Evolutionary conservation across 2,888 invertebrate species (phyloP).

Genomic region (Cryptocheilus praepositus): DNA sequence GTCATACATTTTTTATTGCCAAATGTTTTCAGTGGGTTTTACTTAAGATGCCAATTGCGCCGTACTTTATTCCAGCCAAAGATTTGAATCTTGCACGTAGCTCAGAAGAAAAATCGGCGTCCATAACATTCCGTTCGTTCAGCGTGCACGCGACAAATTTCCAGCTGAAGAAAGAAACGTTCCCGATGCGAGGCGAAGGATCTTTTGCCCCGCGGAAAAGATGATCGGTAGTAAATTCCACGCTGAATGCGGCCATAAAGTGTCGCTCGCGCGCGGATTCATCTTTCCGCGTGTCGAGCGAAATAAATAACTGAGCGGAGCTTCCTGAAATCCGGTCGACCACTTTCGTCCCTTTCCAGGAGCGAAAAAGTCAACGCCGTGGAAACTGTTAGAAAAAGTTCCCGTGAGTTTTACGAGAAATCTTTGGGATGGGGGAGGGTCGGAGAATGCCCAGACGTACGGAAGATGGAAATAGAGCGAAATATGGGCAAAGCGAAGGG

Average conservation of each 20-base stretch:
- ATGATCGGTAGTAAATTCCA: constrained; percentile 41
- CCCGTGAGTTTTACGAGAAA: constrained; percentile 45
- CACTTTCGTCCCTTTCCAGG: constrained; percentile 6
- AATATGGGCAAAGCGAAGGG: background rate
- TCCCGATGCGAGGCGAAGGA: background rate
- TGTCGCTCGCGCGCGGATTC: background rate
- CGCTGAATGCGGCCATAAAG: constrained; percentile 31
- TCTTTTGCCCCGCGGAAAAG: constrained; percentile 24
- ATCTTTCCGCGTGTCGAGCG: constrained; percentile 17
- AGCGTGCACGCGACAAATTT: too few species aligned
- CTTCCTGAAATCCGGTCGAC: constrained; percentile 26
- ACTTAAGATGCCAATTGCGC: too few species aligned
- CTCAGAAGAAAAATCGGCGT: too few species aligned
- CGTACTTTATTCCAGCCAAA: too few species aligned
- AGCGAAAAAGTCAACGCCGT: constrained; percentile 21
- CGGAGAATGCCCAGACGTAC: background rate
- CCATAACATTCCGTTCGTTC: too few species aligned
- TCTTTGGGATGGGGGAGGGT: constrained; percentile 16
- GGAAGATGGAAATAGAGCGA: background rate
- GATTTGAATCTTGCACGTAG: too few species aligned
- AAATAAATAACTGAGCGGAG: constrained; percentile 43
- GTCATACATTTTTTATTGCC: too few species aligned
- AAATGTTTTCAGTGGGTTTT: too few species aligned
- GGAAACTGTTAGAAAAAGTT: constrained; percentile 34
- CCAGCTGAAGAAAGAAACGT: too few species aligned